phyloP scores from a whole-genome alignment of 2,113 vertebrate genomes.

The Triplophysa tibetana region DNA sequence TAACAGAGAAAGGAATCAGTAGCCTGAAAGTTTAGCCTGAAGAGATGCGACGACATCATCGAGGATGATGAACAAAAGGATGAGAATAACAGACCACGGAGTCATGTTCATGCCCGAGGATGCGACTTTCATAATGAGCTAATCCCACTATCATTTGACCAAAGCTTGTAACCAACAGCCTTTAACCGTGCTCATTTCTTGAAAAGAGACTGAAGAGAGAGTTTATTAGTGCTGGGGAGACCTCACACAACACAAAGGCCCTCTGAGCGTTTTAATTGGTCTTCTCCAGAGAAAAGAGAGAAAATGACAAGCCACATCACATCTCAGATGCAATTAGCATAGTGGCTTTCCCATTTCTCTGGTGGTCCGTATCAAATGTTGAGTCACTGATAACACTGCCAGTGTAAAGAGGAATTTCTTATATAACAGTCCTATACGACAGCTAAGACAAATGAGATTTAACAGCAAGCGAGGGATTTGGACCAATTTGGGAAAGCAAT shows the following conservation, averaged over 20 bases:
- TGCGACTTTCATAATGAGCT: slow-evolving; percentile 28
- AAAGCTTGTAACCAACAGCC: slow-evolving; percentile 32
- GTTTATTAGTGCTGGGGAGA: slow-evolving; percentile 41
- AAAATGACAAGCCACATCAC: slow-evolving; percentile 52
- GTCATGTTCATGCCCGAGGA: slow-evolving; percentile 5
- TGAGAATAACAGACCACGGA: slow-evolving; percentile 28
- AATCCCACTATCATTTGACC: slow-evolving; percentile 31
- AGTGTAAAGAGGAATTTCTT: slow-evolving; percentile 37
- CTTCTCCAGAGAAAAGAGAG: slow-evolving; percentile 45
- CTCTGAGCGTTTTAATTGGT: slow-evolving; percentile 50
- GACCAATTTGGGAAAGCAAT: background rate
- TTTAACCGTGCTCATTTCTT: slow-evolving; percentile 41
- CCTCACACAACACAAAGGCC: slow-evolving; percentile 13
- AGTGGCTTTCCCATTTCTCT: slow-evolving; percentile 37
- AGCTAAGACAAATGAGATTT: slow-evolving; percentile 32
- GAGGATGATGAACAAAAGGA: background rate
- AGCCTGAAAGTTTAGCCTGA: background rate
- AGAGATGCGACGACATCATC: slow-evolving; percentile 21
- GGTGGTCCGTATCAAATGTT: slow-evolving; percentile 43
- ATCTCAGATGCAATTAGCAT: slow-evolving; percentile 40
- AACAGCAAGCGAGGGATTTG: background rate
- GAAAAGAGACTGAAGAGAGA: slow-evolving; percentile 59
- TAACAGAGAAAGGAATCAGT: background rate
- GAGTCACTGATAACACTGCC: slow-evolving; percentile 49
- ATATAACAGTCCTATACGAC: slow-evolving; percentile 36